Evolutionary conservation across 2,888 invertebrate species (phyloP).

Genomic region (Epirrhoe alternata): DNA sequence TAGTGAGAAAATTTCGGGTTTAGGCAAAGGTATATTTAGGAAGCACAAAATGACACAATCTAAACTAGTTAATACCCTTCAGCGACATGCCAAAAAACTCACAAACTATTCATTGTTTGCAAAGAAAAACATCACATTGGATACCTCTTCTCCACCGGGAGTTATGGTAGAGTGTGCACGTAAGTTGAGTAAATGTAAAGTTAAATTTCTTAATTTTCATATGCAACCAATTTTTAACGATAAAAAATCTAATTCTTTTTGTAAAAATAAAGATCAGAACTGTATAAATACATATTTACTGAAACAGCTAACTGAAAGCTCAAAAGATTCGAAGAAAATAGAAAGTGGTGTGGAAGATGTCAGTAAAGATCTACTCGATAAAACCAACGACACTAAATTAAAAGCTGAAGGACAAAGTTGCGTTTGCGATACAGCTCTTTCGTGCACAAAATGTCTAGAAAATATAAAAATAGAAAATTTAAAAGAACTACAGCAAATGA

Average conservation of each 20-base stretch:
- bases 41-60: not conserved
- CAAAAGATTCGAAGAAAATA: not conserved
- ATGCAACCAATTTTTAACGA: not conserved
- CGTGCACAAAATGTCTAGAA: not conserved
- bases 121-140: not conserved
- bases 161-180: constrained; percentile 7
- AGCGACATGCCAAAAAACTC: not conserved
- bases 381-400: not conserved
- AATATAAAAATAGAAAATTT: not conserved
- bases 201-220: constrained; percentile 1
- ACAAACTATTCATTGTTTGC: not conserved
- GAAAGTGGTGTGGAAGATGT: not conserved
- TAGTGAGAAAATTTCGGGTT: not conserved
- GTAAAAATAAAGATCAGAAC: constrained; percentile 4
- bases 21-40: not conserved
- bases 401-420: not conserved
- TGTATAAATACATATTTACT: not conserved
- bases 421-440: not conserved
- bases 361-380: not conserved
- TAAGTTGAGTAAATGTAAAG: constrained; percentile 13
- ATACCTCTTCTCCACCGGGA: not conserved
- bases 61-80: not conserved
- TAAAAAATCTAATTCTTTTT: constrained; percentile 9
- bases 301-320: not conserved
- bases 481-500: not conserved